phyloP scores from a whole-genome alignment of 2,888 invertebrate genomes.

The Harpagoxenus sublaevis region DNA sequence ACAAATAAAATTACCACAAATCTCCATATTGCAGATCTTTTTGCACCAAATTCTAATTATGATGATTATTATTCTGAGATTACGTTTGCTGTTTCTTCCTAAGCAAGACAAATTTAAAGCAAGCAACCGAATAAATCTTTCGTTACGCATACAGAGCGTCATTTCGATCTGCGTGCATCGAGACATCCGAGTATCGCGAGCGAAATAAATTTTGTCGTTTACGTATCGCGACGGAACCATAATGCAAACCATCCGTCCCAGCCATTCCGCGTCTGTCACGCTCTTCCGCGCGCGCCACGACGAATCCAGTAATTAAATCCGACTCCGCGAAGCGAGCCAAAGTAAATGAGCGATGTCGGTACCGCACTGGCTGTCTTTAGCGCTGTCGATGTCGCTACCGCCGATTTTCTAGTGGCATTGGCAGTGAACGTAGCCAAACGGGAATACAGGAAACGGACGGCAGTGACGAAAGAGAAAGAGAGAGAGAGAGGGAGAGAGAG shows the following conservation, averaged over 20 bases:
- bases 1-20: not conserved
- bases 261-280: conserved; percentile 47
- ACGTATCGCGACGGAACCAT: conserved; percentile 25
- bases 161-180: conserved; percentile 34
- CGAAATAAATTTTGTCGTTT: conserved; percentile 65
- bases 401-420: conserved; percentile 63
- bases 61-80: not conserved
- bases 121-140: conserved; percentile 34
- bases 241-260: conserved; percentile 52
- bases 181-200: conserved; percentile 50
- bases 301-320: conserved; percentile 77
- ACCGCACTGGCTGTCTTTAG: conserved; percentile 45
- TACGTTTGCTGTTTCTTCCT: not conserved
- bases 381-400: conserved; percentile 39
- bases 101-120: conserved; percentile 23
- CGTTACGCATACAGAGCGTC: conserved; percentile 5
- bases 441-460: conserved; percentile 44
- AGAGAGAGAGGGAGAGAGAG: too few species aligned
- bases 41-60: conserved; percentile 1
- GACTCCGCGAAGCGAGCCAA: conserved; percentile 70
- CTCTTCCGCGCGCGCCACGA: conserved; percentile 50
- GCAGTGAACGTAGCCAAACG: conserved; percentile 58
- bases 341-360: conserved; percentile 75
- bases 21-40: not conserved
- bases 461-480: not conserved